Evolutionary conservation across 2,888 invertebrate species (phyloP).

Genomic region (Coelinius sp.): DNA sequence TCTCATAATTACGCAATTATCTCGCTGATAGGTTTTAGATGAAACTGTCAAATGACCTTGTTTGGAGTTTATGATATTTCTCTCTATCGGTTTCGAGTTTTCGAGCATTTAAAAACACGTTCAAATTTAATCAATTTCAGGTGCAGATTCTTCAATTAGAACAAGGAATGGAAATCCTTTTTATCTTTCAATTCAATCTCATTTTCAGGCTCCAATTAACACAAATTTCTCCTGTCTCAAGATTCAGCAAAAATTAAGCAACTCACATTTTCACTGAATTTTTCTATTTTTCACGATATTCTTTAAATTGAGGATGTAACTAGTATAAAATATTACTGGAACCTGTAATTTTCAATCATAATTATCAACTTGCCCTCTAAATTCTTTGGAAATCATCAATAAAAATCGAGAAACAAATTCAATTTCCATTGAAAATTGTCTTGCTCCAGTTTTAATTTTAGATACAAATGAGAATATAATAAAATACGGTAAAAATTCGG

Average conservation of each 20-base stretch:
- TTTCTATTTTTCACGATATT: conserved; percentile 41
- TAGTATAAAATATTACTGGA: conserved; percentile 49
- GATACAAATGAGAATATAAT: no score
- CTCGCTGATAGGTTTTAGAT: no score
- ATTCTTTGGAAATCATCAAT: conserved; percentile 39
- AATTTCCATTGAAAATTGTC: conserved; percentile 11
- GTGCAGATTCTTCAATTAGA: no score
- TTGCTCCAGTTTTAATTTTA: neutral
- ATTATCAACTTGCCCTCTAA: conserved; percentile 47
- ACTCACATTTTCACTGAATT: neutral
- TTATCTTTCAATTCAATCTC: conserved; percentile 47
- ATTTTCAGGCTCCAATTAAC: conserved; percentile 36
- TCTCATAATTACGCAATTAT: no score
- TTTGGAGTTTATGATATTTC: no score
- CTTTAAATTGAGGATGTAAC: conserved; percentile 39
- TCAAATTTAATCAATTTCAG: no score
- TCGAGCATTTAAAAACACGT: no score
- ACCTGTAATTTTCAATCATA: conserved; percentile 40
- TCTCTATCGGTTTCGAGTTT: no score
- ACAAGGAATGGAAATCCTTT: no score
- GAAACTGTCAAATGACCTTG: no score
- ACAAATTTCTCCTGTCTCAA: conserved; percentile 44
- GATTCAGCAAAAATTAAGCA: conserved; percentile 29
- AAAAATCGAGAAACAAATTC: neutral
- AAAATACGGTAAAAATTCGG: no score